Evolutionary conservation across 1,140 invertebrate genomes (phyloP), one percentile per base, ranked within the genome.

Genomic region (Goniozus legneri): DNA sequence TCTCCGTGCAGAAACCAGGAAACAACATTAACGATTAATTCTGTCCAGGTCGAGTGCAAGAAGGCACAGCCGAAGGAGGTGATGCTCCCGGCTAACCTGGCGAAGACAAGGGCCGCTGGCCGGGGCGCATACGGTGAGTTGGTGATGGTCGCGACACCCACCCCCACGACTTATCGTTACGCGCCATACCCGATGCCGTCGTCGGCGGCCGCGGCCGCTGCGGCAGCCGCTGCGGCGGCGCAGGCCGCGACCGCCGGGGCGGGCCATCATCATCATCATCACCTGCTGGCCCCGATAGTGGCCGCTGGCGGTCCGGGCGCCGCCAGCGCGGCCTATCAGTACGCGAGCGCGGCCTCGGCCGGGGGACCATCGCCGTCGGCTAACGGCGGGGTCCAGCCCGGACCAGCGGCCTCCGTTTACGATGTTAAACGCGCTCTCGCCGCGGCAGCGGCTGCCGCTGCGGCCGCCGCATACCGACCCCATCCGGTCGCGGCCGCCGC

Each of bases 41-140:
- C n/a, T n/a, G n/a, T 78, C 19, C 81, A 98, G 95, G 95, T 98
- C 77, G 95, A 98, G 82, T 97, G 95, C 82, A 98, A 98, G 86
- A 97, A 98, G 80, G 95, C 95, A 71, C 95, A 98, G 77, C 95
- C 95, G 45, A 98, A 98, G 83, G 95, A 98, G 83, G 95, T 98
- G 64, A 98, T 98, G 95, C 85, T 97, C 71, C 92, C 93, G 62
- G 88, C 91, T 50, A 94, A 92, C 76, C 77, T 92, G 79, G 91
- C 91, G 63, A 93, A 94, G 83, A 93, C 91, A 75, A 85, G 91
- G 73, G 90, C 90, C 62, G 89, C 90, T 58, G 89, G 89, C 60
- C 86, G 91, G 75, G 89, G 90, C 74, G 87, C 89, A 79, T 95
- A 93, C 84, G 91, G 91, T 95, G 90, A 94, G 91, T 92, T 91